phyloP scores from a whole-genome alignment of 1,140 invertebrate genomes.

The Drosophila orosa region DNA sequence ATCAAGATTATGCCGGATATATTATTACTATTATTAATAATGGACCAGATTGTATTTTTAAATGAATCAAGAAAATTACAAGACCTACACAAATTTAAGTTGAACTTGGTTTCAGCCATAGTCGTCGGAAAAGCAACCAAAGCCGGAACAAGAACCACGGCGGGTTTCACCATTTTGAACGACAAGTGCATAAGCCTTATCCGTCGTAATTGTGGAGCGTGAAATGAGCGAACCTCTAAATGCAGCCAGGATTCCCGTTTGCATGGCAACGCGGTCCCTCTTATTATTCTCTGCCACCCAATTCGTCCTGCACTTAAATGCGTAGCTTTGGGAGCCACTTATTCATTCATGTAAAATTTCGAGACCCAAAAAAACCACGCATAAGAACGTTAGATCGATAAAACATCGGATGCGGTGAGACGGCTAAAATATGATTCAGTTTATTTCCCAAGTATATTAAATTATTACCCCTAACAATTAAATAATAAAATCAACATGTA shows the following conservation, averaged over 20 bases:
- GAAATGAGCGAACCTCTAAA: constrained; percentile 29
- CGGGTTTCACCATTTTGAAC: constrained; percentile 7
- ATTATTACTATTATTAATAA: background rate
- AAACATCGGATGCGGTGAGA: background rate
- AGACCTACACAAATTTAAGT: background rate
- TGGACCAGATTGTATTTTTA: no score
- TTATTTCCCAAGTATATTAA: background rate
- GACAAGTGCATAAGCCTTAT: constrained; percentile 21
- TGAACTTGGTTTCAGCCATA: background rate
- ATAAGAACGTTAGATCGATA: background rate
- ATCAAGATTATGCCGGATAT: no score
- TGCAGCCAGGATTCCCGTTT: constrained; percentile 3
- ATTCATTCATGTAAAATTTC: constrained; percentile 6
- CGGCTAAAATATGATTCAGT: background rate
- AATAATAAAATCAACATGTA: no score
- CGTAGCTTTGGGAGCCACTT: background rate
- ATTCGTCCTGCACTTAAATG: background rate
- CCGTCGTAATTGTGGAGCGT: constrained; percentile 2
- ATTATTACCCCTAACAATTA: no score
- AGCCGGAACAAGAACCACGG: background rate
- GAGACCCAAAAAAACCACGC: background rate
- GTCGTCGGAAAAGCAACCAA: background rate
- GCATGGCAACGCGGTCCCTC: constrained; percentile 7
- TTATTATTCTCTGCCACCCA: background rate
- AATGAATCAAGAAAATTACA: background rate